These are phyloP conservation scores for Notodonta ziczac DNA, from an alignment of 2,888 invertebrate species.

Conservation along the genomic window DNA sequence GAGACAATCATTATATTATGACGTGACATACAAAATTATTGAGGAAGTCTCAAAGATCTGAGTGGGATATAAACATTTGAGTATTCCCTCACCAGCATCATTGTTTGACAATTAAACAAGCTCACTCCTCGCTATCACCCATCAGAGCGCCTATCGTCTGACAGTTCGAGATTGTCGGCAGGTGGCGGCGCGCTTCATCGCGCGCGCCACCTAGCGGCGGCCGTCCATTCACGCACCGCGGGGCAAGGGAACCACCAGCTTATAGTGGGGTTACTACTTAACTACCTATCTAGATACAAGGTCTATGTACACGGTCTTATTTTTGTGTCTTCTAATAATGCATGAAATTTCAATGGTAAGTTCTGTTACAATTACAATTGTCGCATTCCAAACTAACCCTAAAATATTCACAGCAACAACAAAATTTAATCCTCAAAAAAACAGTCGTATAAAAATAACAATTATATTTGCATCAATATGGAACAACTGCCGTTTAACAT, in stretches of 20 bases:
- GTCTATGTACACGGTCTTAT: no score
- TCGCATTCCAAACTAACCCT: constrained; percentile 11
- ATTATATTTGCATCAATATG: constrained; percentile 49
- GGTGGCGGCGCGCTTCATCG: constrained; percentile 52
- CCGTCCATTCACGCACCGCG: constrained; percentile 31
- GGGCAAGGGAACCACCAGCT: constrained; percentile 16
- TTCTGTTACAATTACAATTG: not conserved
- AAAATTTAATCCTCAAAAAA: not conserved
- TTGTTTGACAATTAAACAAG: constrained; percentile 9
- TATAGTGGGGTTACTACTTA: no score
- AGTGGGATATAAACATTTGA: no score
- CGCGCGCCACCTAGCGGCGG: constrained; percentile 23
- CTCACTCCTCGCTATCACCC: constrained; percentile 20
- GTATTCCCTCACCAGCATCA: no score
- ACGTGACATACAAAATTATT: no score
- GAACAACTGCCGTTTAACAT: constrained; percentile 38
- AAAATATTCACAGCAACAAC: constrained; percentile 17
- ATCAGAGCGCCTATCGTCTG: not conserved
- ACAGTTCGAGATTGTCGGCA: constrained; percentile 45
- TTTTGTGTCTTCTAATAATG: no score
- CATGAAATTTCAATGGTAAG: no score
- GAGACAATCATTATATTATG: no score
- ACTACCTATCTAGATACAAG: no score
- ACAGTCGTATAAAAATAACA: constrained; percentile 18
- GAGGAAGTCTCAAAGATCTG: no score